Percentiles rank a stretch among this genome's conserved stretches.
These are phyloP conservation scores for Sycophila texana DNA, from an alignment of 2,888 invertebrate species.

Conservation along the genomic window DNA sequence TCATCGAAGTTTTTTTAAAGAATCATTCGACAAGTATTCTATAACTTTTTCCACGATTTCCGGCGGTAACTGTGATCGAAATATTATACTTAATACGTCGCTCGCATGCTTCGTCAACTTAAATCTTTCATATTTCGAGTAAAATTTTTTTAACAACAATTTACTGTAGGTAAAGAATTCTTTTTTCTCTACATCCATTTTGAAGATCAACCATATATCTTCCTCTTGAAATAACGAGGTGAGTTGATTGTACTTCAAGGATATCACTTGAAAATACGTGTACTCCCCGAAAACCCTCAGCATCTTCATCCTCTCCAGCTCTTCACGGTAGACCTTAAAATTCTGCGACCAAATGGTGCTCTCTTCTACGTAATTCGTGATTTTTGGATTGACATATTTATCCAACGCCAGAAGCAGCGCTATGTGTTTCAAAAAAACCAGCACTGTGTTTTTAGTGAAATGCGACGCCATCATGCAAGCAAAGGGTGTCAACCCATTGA, in stretches of 20 bases:
- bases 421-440: constrained; percentile 22
- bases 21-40: constrained; percentile 15
- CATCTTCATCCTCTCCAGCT: constrained; percentile 18
- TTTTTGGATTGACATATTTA: constrained; percentile 23
- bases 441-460: constrained; percentile 14
- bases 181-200: not conserved
- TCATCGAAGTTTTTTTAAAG: not conserved
- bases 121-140: not conserved
- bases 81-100: not conserved
- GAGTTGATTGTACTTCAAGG: not conserved
- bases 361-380: not conserved
- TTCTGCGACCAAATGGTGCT: not conserved
- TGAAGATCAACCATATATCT: not conserved
- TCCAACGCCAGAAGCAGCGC: not conserved
- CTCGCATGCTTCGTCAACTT: not conserved
- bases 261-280: constrained; percentile 10
- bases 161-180: not conserved
- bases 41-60: constrained; percentile 31
- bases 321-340: not conserved
- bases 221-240: not conserved
- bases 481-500: constrained; percentile 5
- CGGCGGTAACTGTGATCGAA: not conserved
- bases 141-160: not conserved
- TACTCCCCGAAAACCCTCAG: not conserved
- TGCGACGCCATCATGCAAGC: constrained; percentile 11